Conservation (phyloP, 1,140 invertebrate genomes). For the Campoletis sonorensis region DNA sequence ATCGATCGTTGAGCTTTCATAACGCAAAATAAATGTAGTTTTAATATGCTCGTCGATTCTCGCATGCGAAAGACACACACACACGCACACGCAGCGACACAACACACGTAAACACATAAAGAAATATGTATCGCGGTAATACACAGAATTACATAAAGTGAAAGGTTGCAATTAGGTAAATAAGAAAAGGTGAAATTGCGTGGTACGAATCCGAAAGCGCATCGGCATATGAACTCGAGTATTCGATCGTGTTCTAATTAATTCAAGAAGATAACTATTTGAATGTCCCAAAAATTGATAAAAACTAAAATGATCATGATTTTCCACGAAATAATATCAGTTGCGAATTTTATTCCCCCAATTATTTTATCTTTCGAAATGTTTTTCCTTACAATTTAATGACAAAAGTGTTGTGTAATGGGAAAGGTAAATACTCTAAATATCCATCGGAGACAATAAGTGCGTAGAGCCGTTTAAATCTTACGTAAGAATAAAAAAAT, state of each 20-base stretch:
- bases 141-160: conserved; percentile 60
- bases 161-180: conserved; percentile 62
- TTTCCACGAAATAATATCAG: background rate
- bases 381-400: conserved; percentile 30
- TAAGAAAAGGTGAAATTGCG: conserved; percentile 51
- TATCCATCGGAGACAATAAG: conserved; percentile 50
- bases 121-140: background rate
- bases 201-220: conserved; percentile 17
- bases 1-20: background rate
- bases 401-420: conserved; percentile 51
- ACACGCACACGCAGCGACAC: background rate
- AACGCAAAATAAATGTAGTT: background rate
- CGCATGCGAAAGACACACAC: background rate
- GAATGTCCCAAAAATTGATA: conserved; percentile 33
- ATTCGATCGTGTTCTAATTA: background rate
- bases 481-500: conserved; percentile 45
- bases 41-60: background rate
- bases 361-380: conserved; percentile 20
- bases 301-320: conserved; percentile 37
- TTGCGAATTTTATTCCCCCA: no score
- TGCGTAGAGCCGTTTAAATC: conserved; percentile 34
- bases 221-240: background rate
- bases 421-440: conserved; percentile 54
- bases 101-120: no score
- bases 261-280: conserved; percentile 47